Base-by-base conservation (phyloP, 2,888 invertebrate genomes). In the Mylabris sibirica region DNA sequence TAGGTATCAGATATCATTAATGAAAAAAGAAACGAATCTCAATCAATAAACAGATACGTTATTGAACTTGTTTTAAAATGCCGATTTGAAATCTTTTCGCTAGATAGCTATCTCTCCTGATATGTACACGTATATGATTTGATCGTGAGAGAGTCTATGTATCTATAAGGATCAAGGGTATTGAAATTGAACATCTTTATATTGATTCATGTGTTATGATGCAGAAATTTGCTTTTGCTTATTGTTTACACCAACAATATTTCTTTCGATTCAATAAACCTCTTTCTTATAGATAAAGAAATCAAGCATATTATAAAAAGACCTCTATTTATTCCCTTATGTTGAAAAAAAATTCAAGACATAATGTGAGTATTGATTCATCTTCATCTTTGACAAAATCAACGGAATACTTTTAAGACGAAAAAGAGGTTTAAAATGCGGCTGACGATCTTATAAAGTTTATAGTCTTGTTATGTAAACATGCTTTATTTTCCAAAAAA, bases 151-250 rank as follows among this genome's bases (percentile, higher is more conserved):
- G 49, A 44, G 17, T 17, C 5, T 49, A 5, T 17, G 44, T 62
- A 59, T 63, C 59, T 59, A 62, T 8, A 12, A 8, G 60, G 34
- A 20, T 22, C 49, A 20, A n/a, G 20, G 20, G 61, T 60, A 68
- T 68, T 62, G 64, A 64, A 49, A 68, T 12, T 62, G 49, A 49
- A 49, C 49, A 49, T 49, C 49, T 20, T 49, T 44, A 62, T 66
- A 69, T 69, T 69, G 69, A 69, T 69, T 69, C 66, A 61, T 44
- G 64, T 61, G 30, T 62, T 59, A 17, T 67, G 69, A 69, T 69
- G 69, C 69, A 69, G 69, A 69, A 69, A 67, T 69, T 69, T 49
- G 66, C 64, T 64, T 60, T 66, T 66, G 57, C 66, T 69, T 69
- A 66, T 63, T 60, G 64, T 69, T 69, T 69, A 60, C 69, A 69